Base-by-base conservation (phyloP, 1,140 invertebrate species). In the Drosophila tristis region DNA sequence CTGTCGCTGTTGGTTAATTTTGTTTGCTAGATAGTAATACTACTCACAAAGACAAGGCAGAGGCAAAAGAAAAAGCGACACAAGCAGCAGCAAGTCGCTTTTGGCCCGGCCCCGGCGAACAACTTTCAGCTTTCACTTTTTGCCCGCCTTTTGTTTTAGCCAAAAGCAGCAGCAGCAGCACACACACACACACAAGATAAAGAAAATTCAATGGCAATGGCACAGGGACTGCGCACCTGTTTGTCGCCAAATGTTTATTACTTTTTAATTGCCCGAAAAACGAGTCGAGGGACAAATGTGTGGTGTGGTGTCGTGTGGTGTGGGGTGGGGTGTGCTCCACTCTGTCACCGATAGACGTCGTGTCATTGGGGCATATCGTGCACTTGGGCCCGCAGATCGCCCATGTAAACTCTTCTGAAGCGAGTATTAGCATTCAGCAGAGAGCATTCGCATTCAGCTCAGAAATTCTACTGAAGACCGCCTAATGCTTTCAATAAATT, bases 71-170 rank as follows among this genome's bases (percentile, higher is more conserved):
- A 53, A 44, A 1, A 60, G 15, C 47, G 55, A 57, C 45, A 74
- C 50, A 64, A 72, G 53, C 60, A 59, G 53, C 60, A 59, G 11
- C 45, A 43, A 26, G 51, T 85, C 80, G 73, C 78, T 78, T 82
- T 82, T 85, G 74, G 79, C 79, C 64, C 61, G 81, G 65, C 81
- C 53, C 35, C 35, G 35, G 11, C 11, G 2, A 39, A 50, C 81
- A 81, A 81, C 80, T 85, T 85, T 85, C 82, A 85, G 82, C 80
- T 85, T 87, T 85, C 80, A 85, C 80, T 85, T 85, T 74, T 80
- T 45, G 64, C 49, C 53, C 59, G 68, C 64, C 80, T 85, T 85
- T 85, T 86, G 80, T 87, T 81, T 86, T 80, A 66, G 72, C 51
- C 61, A 71, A 71, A 62, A 80, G 29, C 51, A 54, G 39, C 13